Evolutionary conservation across 2,888 invertebrate genomes (phyloP).

Genomic region (Romanomermis culicivorax): DNA sequence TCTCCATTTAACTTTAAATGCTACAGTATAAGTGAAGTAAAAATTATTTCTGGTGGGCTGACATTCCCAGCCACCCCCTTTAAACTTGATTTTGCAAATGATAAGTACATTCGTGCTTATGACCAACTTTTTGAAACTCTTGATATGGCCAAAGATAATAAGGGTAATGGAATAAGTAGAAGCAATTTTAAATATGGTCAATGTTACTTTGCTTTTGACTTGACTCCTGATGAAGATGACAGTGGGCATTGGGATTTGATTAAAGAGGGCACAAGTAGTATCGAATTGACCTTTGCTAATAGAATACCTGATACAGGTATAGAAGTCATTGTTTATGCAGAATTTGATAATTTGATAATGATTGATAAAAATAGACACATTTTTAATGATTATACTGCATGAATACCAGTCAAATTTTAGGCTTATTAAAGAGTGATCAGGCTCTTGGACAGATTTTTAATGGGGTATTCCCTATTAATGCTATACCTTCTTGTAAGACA

Average conservation of each 20-base stretch:
- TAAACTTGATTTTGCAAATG: neutral
- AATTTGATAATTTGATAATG: constrained; percentile 3
- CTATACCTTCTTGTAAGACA: no score
- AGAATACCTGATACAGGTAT: neutral
- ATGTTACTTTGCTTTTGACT: constrained; percentile 2
- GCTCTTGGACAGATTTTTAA: no score
- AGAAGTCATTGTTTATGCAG: constrained; percentile 2
- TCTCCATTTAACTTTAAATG: neutral
- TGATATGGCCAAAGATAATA: neutral
- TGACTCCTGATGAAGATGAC: neutral
- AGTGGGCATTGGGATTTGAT: constrained; percentile 1
- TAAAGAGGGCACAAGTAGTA: neutral
- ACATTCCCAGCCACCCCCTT: neutral
- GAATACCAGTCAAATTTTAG: no score
- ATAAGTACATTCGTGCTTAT: neutral
- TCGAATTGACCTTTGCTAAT: neutral
- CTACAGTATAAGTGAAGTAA: neutral
- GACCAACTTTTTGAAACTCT: neutral
- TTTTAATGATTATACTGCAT: constrained; percentile 1
- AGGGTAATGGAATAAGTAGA: neutral
- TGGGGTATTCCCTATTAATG: no score
- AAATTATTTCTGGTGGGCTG: neutral
- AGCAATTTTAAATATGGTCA: neutral
- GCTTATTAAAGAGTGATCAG: no score
- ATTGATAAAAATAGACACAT: constrained; percentile 1